These are phyloP conservation scores for Eleginops maclovinus DNA, from an alignment of 2,113 vertebrate species.

Conservation along the genomic window DNA sequence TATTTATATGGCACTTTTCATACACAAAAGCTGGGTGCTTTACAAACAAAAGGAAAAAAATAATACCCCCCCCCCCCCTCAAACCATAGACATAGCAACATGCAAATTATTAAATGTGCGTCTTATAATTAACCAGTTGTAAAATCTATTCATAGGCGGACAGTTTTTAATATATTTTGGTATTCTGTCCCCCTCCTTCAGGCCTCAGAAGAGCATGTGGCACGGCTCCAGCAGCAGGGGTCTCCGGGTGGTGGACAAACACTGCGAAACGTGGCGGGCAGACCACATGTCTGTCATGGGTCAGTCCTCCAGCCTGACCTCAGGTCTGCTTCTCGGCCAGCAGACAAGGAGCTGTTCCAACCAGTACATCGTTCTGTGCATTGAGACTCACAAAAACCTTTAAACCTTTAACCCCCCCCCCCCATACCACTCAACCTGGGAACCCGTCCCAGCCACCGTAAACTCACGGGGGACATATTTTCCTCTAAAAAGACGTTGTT, in stretches of 20 bases:
- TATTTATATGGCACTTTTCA: no score
- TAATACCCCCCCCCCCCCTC: no score
- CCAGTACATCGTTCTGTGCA: constrained; percentile 91
- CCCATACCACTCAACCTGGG: constrained; percentile 2
- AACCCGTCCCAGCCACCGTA: background rate
- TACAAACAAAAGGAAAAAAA: no score
- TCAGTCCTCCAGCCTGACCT: constrained; percentile 89
- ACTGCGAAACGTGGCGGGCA: constrained; percentile 93
- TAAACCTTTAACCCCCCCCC: no score
- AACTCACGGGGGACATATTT: constrained; percentile 51
- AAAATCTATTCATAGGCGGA: no score
- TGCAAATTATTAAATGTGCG: no score
- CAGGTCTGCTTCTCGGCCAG: constrained; percentile 91
- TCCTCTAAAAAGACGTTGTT: background rate
- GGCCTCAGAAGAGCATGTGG: constrained; percentile 95
- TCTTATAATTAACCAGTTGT: no score
- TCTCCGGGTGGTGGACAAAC: constrained; percentile 86
- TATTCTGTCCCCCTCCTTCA: constrained; percentile 49
- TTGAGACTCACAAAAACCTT: constrained; percentile 86
- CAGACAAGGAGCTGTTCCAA: constrained; percentile 91
- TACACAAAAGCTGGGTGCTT: no score
- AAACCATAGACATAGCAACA: no score
- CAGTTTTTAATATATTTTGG: background rate
- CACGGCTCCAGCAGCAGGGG: constrained; percentile 90
- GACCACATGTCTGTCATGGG: constrained; percentile 86